These are phyloP conservation scores for Euplexia lucipara DNA, from an alignment of 2,888 invertebrate species.

Conservation along the genomic window DNA sequence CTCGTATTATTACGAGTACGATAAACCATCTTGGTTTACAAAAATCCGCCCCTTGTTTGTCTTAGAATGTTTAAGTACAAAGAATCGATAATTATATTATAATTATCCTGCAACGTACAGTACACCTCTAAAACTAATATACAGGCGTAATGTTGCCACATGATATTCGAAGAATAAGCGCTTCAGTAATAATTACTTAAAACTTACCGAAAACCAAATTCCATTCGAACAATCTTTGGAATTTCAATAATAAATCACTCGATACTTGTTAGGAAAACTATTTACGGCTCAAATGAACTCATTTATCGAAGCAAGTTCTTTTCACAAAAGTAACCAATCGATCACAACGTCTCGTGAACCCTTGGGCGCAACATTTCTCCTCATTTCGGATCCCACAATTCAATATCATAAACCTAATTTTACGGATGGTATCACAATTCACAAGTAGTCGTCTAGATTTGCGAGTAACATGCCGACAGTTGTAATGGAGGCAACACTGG, in stretches of 20 bases:
- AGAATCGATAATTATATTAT: no score
- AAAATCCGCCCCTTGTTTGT: no score
- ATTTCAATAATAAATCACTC: constrained; percentile 36
- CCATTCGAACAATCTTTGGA: constrained; percentile 16
- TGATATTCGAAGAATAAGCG: background rate
- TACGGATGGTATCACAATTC: constrained; percentile 48
- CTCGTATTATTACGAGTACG: no score
- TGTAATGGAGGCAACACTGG: constrained; percentile 33
- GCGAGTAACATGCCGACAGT: constrained; percentile 26
- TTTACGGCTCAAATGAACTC: constrained; percentile 12
- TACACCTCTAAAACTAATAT: no score
- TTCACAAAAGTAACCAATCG: constrained; percentile 30
- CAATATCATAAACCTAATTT: constrained; percentile 57
- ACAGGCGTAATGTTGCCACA: background rate
- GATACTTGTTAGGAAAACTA: constrained; percentile 29
- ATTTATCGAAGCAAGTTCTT: constrained; percentile 34
- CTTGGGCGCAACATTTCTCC: constrained; percentile 34
- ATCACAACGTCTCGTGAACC: constrained; percentile 31
- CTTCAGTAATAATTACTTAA: constrained; percentile 18
- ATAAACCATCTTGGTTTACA: no score
- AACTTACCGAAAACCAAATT: constrained; percentile 23
- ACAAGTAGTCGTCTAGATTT: constrained; percentile 48
- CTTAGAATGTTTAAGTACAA: no score
- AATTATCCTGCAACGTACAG: no score
- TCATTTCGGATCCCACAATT: constrained; percentile 40